These are phyloP conservation scores for Gorsachius goisagi DNA, from an alignment of 2,113 vertebrate species.

Conservation along the genomic window DNA sequence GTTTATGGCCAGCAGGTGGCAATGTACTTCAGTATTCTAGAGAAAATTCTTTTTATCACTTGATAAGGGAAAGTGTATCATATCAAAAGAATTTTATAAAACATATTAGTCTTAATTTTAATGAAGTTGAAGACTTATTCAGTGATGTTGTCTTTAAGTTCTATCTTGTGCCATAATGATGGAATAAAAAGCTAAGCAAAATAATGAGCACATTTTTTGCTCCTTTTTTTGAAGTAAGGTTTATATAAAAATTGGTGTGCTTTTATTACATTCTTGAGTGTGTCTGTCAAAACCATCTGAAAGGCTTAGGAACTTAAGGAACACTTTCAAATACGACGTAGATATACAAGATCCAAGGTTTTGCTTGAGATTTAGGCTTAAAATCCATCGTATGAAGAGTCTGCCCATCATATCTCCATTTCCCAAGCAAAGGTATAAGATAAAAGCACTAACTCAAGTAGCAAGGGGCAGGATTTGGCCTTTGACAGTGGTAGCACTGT, in stretches of 20 bases:
- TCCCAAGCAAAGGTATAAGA: neutral
- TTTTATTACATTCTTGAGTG: neutral
- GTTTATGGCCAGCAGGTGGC: slow-evolving; percentile 64
- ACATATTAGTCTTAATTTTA: slow-evolving; percentile 67
- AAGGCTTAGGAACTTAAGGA: neutral
- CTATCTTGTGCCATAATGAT: slow-evolving; percentile 78
- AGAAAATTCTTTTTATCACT: slow-evolving; percentile 33
- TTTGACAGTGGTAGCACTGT: neutral
- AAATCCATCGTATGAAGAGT: neutral
- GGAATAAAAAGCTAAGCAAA: slow-evolving; percentile 80
- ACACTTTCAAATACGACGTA: neutral
- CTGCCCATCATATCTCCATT: neutral
- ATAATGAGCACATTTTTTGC: slow-evolving; percentile 33
- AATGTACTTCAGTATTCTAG: slow-evolving; percentile 62
- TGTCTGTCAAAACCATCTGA: neutral
- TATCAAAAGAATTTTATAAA: slow-evolving; percentile 61
- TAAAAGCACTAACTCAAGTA: neutral
- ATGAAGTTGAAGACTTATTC: slow-evolving; percentile 63
- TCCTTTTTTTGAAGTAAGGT: neutral
- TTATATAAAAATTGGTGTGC: neutral
- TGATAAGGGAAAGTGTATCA: slow-evolving; percentile 63
- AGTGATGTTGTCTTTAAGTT: slow-evolving; percentile 79
- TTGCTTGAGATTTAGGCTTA: neutral
- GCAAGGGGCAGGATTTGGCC: neutral
- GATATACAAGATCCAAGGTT: neutral